A percentile compares a stretch with the other conserved stretches of the same genome.
phyloP scores from a whole-genome alignment of 2,797 vertebrate species.

The Staurois parvus region DNA sequence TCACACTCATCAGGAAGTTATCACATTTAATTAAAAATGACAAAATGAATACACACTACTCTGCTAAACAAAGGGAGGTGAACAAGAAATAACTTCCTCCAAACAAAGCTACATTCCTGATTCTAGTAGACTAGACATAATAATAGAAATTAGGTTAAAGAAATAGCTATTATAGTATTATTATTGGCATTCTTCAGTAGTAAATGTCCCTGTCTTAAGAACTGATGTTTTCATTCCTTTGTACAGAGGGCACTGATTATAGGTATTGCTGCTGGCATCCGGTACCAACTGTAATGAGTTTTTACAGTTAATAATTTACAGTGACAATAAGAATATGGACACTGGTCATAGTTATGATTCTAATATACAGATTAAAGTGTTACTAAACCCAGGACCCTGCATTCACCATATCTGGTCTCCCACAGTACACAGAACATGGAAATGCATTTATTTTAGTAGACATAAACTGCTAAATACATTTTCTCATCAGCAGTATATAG shows the following conservation, averaged over 20 bases:
- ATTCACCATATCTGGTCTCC: too few species aligned
- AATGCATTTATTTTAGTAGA: too few species aligned
- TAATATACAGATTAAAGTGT: too few species aligned
- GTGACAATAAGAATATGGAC: too few species aligned
- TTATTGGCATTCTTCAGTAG: not conserved
- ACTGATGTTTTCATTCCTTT: not conserved
- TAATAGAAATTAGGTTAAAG: not conserved
- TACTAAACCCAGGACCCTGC: too few species aligned
- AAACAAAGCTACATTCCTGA: constrained; percentile 3
- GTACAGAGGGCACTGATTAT: not conserved
- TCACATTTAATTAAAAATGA: constrained; percentile 42
- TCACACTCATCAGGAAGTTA: constrained; percentile 37
- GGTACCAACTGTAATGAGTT: too few species aligned
- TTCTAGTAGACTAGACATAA: not conserved
- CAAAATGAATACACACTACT: not conserved
- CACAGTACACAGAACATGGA: too few species aligned
- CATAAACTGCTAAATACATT: too few species aligned
- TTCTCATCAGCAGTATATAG: too few species aligned
- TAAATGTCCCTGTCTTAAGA: not conserved
- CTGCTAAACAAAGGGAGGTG: constrained; percentile 9
- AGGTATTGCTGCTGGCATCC: too few species aligned
- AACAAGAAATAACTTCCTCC: not conserved
- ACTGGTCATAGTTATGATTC: too few species aligned
- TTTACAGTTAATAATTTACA: too few species aligned
- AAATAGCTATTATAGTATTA: not conserved